Base-by-base conservation (phyloP, 2,888 invertebrate genomes). In the Ophion ventricosus region DNA sequence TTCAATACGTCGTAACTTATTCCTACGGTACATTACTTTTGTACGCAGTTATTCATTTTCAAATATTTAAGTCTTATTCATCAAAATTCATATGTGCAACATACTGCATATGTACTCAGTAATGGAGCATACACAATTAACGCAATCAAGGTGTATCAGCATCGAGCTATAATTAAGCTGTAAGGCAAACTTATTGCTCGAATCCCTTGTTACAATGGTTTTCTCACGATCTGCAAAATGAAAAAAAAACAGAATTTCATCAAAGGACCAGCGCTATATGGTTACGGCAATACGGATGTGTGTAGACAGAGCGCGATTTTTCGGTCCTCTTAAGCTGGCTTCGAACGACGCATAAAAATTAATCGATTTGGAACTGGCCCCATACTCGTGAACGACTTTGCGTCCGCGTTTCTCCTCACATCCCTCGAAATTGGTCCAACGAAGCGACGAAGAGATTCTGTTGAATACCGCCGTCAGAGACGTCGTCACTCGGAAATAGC, bases 321-420 rank as follows among this genome's bases (percentile, higher is more conserved):
- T 75, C 29, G 14, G 35, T 56, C n/a, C 61, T 67, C 72, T 78
- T 64, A 81, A 74, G 66, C 69, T 73, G 80, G 76, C 81, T 81
- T 75, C 85, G 82, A 85, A 83, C 79, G 81, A 81, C 88, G 89
- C 88, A 87, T 88, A 88, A 90, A 90, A 91, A 87, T 90, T 90
- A 90, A 91, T 90, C 89, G 89, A 88, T 87, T 87, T 86, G 82
- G 76, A 75, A 81, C 85, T 87, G 87, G 83, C 86, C 86, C 88
- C 88, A 75, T 72, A 84, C 70, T 84, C 75, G 74, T 54, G 78
- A 78, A 75, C 74, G 72, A 79, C 77, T 85, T 82, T 64, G 82
- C 85, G 69, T 74, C 70, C 49, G 49, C 67, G 49, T 75, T 49
- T 56, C 63, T 56, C 20, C 40, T 25, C 17, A 17, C 40, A 10